phyloP scores from a whole-genome alignment of 2,888 invertebrate genomes.

The Drosophila silvestris region DNA sequence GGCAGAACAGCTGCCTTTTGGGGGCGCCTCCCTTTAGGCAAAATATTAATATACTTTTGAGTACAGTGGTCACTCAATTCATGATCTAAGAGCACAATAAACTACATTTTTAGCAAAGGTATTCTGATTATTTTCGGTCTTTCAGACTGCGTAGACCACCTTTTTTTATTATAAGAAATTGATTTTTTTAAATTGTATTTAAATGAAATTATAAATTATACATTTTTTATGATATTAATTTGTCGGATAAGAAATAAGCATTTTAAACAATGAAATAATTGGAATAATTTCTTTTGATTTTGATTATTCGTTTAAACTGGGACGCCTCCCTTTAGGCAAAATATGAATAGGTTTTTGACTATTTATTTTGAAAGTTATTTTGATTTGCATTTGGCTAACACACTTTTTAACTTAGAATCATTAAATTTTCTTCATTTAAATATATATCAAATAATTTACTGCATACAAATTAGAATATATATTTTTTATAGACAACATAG shows the following conservation, averaged over 20 bases:
- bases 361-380: neutral
- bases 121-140: neutral
- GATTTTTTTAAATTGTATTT: neutral
- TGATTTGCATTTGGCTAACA: neutral
- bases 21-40: conserved; percentile 37
- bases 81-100: neutral
- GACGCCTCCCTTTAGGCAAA: conserved; percentile 32
- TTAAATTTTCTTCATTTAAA: too few species aligned
- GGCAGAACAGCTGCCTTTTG: conserved; percentile 61
- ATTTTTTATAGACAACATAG: neutral
- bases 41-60: conserved; percentile 53
- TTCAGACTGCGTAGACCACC: neutral
- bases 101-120: neutral
- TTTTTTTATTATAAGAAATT: neutral
- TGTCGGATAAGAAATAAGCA: neutral
- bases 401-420: neutral
- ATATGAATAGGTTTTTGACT: conserved; percentile 40
- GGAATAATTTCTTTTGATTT: conserved; percentile 8
- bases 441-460: too few species aligned
- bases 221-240: neutral
- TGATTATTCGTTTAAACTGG: neutral
- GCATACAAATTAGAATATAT: neutral
- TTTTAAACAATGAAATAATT: neutral
- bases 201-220: neutral
- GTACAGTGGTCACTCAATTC: neutral